Evolutionary conservation across 2,113 vertebrate genomes (phyloP), one percentile per base, ranked within the genome.

Genomic region (Lepus americanus): DNA sequence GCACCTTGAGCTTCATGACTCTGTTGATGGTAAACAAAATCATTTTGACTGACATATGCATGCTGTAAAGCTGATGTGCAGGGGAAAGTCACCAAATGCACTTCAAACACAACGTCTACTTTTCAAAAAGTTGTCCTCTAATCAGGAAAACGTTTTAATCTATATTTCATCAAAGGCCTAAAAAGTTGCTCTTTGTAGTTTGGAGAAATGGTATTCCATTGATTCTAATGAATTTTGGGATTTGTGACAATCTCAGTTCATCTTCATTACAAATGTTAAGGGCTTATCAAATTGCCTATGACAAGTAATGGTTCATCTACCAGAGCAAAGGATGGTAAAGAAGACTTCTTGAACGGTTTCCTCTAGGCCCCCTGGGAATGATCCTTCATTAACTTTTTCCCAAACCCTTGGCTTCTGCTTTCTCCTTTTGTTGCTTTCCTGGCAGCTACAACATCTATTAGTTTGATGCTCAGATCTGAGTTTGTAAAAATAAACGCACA

Each of bases 111-210:
- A 87, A 31, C 20, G 20, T 33, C 23, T 31, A 23, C 22, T 83
- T 76, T 51, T 55, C 27, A 44, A 79, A 95, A 79, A 33, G 53
- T 31, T 64, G 64, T n/a, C 20, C 77, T 95, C 69, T 59, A 77
- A 29, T 79, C 11, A 36, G n/a, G 79, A 93, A 94, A 12, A 61
- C 63, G 39, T 39, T 66, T 90, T 92, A 33, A 76, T 82, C 69
- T 77, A 8, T 61, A 82, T 74, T 76, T 70, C 2, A 39, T 31
- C 29, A 39, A 67, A 22, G 27, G 39, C 39, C 51, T 53, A 31
- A 80, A 80, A 66, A 59, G 23, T 59, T 25, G 49, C 19, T 9
- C 39, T 89, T 83, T 61, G 16, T 17, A 53, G 20, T 55, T 85
- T 89, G 33, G 39, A 31, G 22, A 22, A 72, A 87, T 49, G 86